Base-by-base conservation (phyloP, 2,113 vertebrate species). In the Psettodes erumei region DNA sequence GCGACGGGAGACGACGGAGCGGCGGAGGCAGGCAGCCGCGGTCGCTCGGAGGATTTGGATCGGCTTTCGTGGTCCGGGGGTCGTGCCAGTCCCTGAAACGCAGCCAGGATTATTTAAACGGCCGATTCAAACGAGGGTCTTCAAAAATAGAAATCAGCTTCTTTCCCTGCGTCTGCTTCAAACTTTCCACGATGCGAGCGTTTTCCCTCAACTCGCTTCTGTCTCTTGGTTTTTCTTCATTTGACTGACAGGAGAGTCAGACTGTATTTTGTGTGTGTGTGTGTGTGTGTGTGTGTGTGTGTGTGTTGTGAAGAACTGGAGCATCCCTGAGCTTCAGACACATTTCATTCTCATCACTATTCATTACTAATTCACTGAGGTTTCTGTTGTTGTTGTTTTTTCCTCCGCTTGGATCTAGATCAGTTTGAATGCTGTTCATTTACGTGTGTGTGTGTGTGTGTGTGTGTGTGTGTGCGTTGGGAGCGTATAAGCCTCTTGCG, bases 381-480 rank as follows among this genome's bases (percentile, higher is more conserved):
- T 19, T 30, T 47, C 28, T 67, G 47, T 51, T 67, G 45, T n/a
- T n/a, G n/a, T n/a, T n/a, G n/a, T n/a, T 67, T 73, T 65, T 45
- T 33, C 15, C 16, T 54, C 8, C 28, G n/a, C n/a, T 43, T 76
- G 21, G 25, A 58, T 19, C 59, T 21, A 32, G 32, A 51, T 25
- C 43, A 43, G 11, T 33, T 37, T 56, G 27, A 25, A 50, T 55
- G 37, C 9, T 23, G n/a, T n/a, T 19, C 1, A 15, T n/a, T n/a
- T n/a, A 9, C 30, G 30, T 8, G 2, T n/a, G 33, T 73, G 71
- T 64, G 60, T 68, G 51, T 69, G 59, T 64, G 53, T 21, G 30
- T 50, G 55, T 28, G 55, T 21, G 43, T 45, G 0, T 23, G 8
- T 43, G 9, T 43, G 27, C 43, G 38, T 33, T n/a, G n/a, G n/a